Conservation (phyloP, 2,888 invertebrate genomes). For the Acanthosepion pharaonis region DNA sequence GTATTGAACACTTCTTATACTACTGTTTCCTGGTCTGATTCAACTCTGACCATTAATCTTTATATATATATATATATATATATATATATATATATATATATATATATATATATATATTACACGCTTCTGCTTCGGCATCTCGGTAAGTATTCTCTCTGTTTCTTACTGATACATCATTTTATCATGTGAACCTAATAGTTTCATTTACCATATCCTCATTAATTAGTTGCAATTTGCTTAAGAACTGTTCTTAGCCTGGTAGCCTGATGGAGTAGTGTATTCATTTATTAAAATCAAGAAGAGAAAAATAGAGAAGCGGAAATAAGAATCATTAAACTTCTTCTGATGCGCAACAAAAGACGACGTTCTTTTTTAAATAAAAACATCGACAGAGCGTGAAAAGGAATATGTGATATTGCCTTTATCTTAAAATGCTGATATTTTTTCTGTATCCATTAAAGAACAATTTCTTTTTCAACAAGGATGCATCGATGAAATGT, state of each 20-base stretch:
- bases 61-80: too few relatives aligned
- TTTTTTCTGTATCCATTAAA: background rate
- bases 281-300: background rate
- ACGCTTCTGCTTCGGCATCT: background rate
- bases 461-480: background rate
- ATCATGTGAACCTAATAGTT: background rate
- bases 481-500: too few relatives aligned
- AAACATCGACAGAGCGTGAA: background rate
- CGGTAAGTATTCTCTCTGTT: background rate
- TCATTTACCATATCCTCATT: background rate
- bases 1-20: too few relatives aligned
- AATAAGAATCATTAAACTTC: background rate
- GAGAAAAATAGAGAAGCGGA: background rate
- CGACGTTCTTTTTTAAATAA: background rate
- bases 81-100: too few relatives aligned
- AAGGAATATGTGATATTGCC: background rate
- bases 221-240: background rate
- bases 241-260: background rate
- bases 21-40: too few relatives aligned
- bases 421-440: background rate
- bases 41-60: too few relatives aligned
- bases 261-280: background rate
- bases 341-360: background rate
- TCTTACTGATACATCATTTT: background rate
- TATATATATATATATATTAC: too few relatives aligned